A percentile compares a stretch with the other conserved stretches of the same genome.
phyloP scores from a whole-genome alignment of 92 coral and sea anemone species.

The Montipora capitata region DNA sequence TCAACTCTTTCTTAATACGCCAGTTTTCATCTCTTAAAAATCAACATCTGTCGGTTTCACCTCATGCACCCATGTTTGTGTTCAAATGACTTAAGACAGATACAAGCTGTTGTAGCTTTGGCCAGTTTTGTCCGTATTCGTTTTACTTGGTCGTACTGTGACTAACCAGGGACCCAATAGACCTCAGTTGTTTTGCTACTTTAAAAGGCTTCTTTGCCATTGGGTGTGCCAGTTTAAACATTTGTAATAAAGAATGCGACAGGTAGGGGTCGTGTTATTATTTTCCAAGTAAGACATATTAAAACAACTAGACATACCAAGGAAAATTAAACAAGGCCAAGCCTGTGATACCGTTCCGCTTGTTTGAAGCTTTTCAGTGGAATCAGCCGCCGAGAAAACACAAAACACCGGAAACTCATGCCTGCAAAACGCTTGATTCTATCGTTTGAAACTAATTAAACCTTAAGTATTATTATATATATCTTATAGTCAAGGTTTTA shows the following conservation, averaged over 20 bases:
- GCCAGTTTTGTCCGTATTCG: conserved; percentile 78
- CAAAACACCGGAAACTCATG: conserved; percentile 43
- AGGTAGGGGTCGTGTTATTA: conserved; percentile 4
- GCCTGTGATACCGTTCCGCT: conserved; percentile 29
- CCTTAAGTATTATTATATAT: neutral
- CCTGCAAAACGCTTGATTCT: conserved; percentile 3
- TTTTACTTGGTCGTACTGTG: conserved; percentile 56
- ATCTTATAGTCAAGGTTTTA: neutral
- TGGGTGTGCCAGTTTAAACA: neutral
- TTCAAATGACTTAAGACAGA: conserved; percentile 69
- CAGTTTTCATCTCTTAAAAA: too few relatives aligned
- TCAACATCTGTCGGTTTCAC: neutral
- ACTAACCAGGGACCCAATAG: conserved; percentile 67
- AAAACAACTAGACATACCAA: neutral
- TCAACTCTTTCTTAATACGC: too few relatives aligned
- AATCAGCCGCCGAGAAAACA: neutral
- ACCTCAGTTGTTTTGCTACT: conserved; percentile 43
- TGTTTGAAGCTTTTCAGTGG: conserved; percentile 23
- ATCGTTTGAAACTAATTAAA: conserved; percentile 13
- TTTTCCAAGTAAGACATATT: neutral
- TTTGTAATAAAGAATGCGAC: neutral
- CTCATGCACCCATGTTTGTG: conserved; percentile 62
- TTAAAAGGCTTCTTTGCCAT: neutral
- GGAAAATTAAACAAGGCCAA: conserved; percentile 8
- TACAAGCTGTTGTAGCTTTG: conserved; percentile 65